Evolutionary conservation across 2,113 vertebrate genomes (phyloP).

Genomic region (Syngnathoides biaculeatus): DNA sequence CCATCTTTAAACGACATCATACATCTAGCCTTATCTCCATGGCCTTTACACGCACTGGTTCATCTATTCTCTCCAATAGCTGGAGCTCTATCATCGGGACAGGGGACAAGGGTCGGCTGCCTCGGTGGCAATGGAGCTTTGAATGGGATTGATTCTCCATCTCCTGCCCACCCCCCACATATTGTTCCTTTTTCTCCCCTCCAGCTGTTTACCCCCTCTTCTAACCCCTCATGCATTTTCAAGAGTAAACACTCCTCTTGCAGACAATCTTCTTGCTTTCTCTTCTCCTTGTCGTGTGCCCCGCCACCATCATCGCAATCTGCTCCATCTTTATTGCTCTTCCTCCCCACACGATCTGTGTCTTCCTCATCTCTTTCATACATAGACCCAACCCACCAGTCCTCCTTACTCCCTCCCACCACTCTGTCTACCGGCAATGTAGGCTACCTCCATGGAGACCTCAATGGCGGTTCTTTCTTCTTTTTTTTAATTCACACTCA

Average conservation of each 20-base stretch:
- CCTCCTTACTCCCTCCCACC: slow-evolving; percentile 25
- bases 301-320: slow-evolving; percentile 10
- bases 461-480: slow-evolving; percentile 35
- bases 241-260: slow-evolving; percentile 57
- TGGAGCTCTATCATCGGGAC: slow-evolving; percentile 35
- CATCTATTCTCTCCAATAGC: slow-evolving; percentile 43
- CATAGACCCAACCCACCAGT: slow-evolving; percentile 19
- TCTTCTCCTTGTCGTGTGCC: slow-evolving; percentile 15
- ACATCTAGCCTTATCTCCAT: background rate
- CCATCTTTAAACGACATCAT: background rate
- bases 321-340: slow-evolving; percentile 39
- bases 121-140: slow-evolving; percentile 35
- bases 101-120: slow-evolving; percentile 29
- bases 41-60: slow-evolving; percentile 21
- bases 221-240: slow-evolving; percentile 47
- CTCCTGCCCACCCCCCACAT: slow-evolving; percentile 32
- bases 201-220: slow-evolving; percentile 58
- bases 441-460: slow-evolving; percentile 73
- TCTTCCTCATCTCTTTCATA: slow-evolving; percentile 27
- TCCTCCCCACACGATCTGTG: slow-evolving; percentile 39
- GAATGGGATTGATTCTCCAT: slow-evolving; percentile 53
- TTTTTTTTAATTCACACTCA: slow-evolving; percentile 54
- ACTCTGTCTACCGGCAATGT: slow-evolving; percentile 67
- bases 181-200: slow-evolving; percentile 55
- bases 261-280: slow-evolving; percentile 47